phyloP scores from a whole-genome alignment of 2,888 invertebrate species.

The Macrostomum cliftonense region DNA sequence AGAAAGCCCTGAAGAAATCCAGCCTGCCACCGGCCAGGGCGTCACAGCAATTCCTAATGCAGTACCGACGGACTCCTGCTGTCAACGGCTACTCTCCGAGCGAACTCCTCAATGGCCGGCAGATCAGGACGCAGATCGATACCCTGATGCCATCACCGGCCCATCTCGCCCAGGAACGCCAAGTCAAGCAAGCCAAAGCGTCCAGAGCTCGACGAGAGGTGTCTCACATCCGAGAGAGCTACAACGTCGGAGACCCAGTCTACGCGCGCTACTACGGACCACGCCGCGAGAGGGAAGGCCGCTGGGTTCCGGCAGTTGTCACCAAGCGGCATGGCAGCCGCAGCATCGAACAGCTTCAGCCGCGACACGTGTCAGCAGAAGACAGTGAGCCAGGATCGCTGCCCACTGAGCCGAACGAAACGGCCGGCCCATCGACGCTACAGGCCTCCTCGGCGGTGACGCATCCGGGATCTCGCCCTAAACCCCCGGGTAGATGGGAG shows the following conservation, averaged over 20 bases:
- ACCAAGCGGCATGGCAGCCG: slow-evolving; percentile 7
- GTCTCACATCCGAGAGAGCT: neutral
- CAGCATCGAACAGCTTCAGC: neutral
- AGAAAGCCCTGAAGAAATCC: slow-evolving; percentile 14
- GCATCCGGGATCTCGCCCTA: no score
- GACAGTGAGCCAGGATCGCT: no score
- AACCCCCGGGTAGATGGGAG: no score
- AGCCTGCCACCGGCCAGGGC: no score
- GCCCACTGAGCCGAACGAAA: no score
- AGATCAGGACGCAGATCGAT: slow-evolving; percentile 3
- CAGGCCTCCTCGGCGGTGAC: no score
- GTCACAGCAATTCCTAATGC: slow-evolving; percentile 11
- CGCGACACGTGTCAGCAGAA: neutral
- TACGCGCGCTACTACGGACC: slow-evolving; percentile 1
- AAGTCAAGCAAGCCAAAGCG: neutral
- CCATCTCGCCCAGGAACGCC: slow-evolving; percentile 1
- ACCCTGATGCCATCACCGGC: slow-evolving; percentile 5
- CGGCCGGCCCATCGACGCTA: no score
- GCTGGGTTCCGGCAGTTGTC: slow-evolving; percentile 10
- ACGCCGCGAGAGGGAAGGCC: slow-evolving; percentile 6
- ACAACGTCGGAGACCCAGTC: neutral
- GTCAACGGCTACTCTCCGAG: neutral
- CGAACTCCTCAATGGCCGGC: neutral
- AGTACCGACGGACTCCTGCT: neutral
- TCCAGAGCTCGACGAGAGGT: no score